Conservation (phyloP, 2,113 vertebrate species). For the Pyxicephalus adspersus region DNA sequence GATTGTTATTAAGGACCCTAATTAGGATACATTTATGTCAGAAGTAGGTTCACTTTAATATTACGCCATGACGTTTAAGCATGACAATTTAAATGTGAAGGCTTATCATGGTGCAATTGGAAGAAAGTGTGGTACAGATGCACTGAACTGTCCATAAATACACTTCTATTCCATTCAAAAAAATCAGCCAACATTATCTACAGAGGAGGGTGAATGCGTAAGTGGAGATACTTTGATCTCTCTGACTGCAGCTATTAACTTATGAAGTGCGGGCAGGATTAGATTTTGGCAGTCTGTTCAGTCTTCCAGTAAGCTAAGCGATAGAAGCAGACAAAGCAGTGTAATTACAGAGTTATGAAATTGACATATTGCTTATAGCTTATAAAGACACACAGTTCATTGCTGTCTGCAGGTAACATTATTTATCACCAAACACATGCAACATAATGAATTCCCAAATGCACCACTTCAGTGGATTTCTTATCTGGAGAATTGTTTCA, state of each 20-base stretch:
- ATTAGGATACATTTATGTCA: too few species aligned
- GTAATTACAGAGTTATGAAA: slow-evolving; percentile 26
- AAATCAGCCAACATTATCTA: not conserved
- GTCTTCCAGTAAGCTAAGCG: not conserved
- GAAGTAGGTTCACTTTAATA: too few species aligned
- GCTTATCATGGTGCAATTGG: not conserved
- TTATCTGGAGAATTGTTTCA: not conserved
- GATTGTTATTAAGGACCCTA: too few species aligned
- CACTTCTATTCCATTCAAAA: not conserved
- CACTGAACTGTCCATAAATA: not conserved
- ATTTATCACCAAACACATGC: slow-evolving; percentile 21
- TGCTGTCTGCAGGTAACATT: not conserved
- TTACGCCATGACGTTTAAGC: too few species aligned
- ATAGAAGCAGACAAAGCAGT: not conserved
- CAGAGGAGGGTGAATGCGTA: not conserved
- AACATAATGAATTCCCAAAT: slow-evolving; percentile 15
- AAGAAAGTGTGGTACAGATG: not conserved
- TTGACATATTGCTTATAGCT: slow-evolving; percentile 11
- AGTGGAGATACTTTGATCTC: slow-evolving; percentile 5
- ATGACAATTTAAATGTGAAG: too few species aligned
- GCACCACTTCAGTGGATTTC: not conserved
- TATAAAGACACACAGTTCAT: slow-evolving; percentile 7
- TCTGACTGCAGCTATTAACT: not conserved
- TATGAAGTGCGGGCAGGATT: not conserved
- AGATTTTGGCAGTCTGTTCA: not conserved